Percentiles rank a stretch among this genome's conserved stretches.
Evolutionary conservation across 2,888 invertebrate genomes (phyloP).

Genomic region (Pimpla rufipes): DNA sequence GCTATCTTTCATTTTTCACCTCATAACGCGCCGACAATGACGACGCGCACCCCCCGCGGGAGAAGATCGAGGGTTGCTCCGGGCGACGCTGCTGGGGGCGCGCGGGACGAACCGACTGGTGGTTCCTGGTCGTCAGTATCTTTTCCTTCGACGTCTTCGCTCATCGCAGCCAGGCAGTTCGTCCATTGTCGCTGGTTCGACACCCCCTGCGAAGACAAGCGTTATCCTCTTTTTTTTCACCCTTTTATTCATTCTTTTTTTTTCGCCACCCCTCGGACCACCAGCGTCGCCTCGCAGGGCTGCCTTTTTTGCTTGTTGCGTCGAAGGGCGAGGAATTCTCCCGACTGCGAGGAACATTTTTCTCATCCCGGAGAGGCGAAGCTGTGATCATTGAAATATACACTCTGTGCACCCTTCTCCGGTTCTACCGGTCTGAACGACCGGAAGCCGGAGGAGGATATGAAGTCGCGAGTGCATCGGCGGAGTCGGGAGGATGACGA

Average conservation of each 20-base stretch:
- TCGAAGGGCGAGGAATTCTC: conserved; percentile 26
- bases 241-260: conserved; percentile 63
- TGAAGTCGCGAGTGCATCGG: conserved; percentile 54
- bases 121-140: background rate
- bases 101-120: too few species aligned
- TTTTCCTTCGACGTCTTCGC: conserved; percentile 42
- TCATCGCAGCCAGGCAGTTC: conserved; percentile 55
- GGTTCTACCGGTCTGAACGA: conserved; percentile 44
- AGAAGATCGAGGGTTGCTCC: conserved; percentile 50
- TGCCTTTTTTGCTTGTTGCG: conserved; percentile 16
- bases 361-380: conserved; percentile 19
- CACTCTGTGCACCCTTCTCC: background rate
- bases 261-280: conserved; percentile 51
- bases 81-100: conserved; percentile 21
- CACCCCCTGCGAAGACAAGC: conserved; percentile 62
- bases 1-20: conserved; percentile 84
- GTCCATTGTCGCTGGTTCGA: conserved; percentile 66
- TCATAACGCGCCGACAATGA: conserved; percentile 83
- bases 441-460: conserved; percentile 51
- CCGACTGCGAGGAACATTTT: background rate
- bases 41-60: conserved; percentile 68
- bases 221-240: conserved; percentile 63
- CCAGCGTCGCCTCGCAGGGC: conserved; percentile 40
- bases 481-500: conserved; percentile 46
- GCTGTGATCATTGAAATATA: conserved; percentile 24